Percentiles rank a stretch among this genome's conserved stretches.
Evolutionary conservation across 1,140 invertebrate species (phyloP).

Genomic region (Pteromalus puparum): DNA sequence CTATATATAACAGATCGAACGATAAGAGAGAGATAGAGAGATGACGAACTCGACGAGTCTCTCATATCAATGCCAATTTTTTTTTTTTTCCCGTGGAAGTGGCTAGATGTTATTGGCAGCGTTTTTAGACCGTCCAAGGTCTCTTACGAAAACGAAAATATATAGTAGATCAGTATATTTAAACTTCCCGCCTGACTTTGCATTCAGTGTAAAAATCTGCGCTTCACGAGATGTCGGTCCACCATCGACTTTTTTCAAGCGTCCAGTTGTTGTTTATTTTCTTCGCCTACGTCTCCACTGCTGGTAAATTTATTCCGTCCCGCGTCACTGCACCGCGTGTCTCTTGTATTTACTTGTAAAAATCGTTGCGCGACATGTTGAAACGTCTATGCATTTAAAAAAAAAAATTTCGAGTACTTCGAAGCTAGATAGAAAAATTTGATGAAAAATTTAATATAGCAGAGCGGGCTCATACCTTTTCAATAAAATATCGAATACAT

Average conservation of each 20-base stretch:
- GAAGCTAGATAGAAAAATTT: too few relatives aligned
- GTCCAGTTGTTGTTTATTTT: not conserved
- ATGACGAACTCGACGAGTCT: not conserved
- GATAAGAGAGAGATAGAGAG: not conserved
- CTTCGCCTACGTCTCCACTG: not conserved
- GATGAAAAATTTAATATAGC: too few relatives aligned
- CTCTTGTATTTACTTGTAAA: too few relatives aligned
- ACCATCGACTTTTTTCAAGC: not conserved
- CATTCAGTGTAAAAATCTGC: conserved; percentile 16
- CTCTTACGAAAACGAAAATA: conserved; percentile 33
- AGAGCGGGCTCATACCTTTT: not conserved
- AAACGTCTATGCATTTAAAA: too few relatives aligned
- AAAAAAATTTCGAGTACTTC: too few relatives aligned
- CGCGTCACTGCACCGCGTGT: not conserved
- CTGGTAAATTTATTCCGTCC: not conserved
- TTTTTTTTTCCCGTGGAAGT: not conserved
- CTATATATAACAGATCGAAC: too few relatives aligned
- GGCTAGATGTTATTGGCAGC: conserved; percentile 17
- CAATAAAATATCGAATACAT: not conserved
- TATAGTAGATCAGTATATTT: conserved; percentile 35
- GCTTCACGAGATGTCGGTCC: not conserved
- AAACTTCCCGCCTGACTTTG: not conserved
- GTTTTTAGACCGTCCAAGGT: conserved; percentile 26
- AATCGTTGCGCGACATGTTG: too few relatives aligned
- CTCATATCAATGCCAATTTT: not conserved